A percentile compares a stretch with the other conserved stretches of the same genome.
Conservation (phyloP, 2,797 vertebrate genomes). For the Tauraco hartlaubi region DNA sequence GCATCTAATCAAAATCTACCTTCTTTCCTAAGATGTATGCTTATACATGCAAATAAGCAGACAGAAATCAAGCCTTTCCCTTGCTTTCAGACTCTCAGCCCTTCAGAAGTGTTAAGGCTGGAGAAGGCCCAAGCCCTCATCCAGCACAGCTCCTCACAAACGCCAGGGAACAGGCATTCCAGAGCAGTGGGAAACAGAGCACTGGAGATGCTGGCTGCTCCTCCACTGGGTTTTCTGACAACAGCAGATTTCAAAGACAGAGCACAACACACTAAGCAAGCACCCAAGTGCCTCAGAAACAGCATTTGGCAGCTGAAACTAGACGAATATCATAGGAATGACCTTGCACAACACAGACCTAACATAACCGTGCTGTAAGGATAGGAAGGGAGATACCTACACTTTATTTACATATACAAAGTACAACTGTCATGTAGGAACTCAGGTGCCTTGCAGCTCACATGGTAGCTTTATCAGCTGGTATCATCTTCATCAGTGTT, state of each 20-base stretch:
- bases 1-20: too few relatives aligned
- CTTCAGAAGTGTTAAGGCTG: not conserved
- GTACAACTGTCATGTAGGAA: not conserved
- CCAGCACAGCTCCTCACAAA: fast-evolving
- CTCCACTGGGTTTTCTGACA: not conserved
- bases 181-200: not conserved
- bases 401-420: not conserved
- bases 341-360: not conserved
- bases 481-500: not conserved
- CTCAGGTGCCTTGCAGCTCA: not conserved
- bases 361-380: not conserved
- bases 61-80: not conserved
- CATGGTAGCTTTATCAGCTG: fast-evolving
- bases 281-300: not conserved
- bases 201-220: not conserved
- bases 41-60: not conserved
- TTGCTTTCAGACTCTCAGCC: not conserved
- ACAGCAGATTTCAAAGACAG: not conserved
- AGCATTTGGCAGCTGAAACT: not conserved
- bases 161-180: fast-evolving
- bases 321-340: not conserved
- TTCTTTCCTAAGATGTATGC: not conserved
- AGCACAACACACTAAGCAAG: not conserved
- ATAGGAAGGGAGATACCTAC: not conserved
- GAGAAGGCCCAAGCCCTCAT: not conserved